Percentiles rank a stretch among this genome's conserved stretches.
These are phyloP conservation scores for Ibycter americanus DNA, from an alignment of 2,797 vertebrate species.

Conservation along the genomic window DNA sequence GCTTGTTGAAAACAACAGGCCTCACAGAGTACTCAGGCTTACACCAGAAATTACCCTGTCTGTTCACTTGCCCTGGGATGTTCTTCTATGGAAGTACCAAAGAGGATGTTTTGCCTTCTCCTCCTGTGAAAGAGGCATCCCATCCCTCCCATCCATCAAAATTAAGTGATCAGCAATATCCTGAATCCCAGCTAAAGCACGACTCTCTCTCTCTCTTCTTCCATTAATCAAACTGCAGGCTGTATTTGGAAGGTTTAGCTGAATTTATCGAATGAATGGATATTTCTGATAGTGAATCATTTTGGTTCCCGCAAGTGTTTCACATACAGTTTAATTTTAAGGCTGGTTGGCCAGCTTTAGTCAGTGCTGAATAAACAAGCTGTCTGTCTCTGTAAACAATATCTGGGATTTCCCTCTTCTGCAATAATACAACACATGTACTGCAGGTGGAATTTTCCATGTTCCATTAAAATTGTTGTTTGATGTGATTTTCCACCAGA, in stretches of 20 bases:
- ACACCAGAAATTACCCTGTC: neutral
- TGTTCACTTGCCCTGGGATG: neutral
- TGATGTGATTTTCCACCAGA: constrained; percentile 39
- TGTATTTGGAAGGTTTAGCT: constrained; percentile 31
- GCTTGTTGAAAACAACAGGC: neutral
- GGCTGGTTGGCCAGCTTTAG: neutral
- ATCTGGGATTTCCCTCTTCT: neutral
- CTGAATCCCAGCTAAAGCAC: neutral
- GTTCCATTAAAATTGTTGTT: neutral
- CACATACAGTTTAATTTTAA: constrained; percentile 35
- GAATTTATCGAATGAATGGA: neutral
- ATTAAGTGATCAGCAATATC: neutral
- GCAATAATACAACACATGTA: neutral
- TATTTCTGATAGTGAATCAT: constrained; percentile 56
- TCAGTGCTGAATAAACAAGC: constrained; percentile 55
- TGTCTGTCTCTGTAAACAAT: constrained; percentile 39
- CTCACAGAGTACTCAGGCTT: neutral
- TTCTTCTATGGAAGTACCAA: neutral
- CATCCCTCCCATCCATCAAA: neutral
- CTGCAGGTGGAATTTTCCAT: constrained; percentile 48
- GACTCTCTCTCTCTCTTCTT: neutral
- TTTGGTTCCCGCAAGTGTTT: neutral
- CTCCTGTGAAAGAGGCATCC: neutral
- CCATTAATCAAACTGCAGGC: constrained; percentile 28
- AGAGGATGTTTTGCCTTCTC: neutral